Conservation (phyloP, 2,113 vertebrate genomes). For the Prionailurus viverrinus region DNA sequence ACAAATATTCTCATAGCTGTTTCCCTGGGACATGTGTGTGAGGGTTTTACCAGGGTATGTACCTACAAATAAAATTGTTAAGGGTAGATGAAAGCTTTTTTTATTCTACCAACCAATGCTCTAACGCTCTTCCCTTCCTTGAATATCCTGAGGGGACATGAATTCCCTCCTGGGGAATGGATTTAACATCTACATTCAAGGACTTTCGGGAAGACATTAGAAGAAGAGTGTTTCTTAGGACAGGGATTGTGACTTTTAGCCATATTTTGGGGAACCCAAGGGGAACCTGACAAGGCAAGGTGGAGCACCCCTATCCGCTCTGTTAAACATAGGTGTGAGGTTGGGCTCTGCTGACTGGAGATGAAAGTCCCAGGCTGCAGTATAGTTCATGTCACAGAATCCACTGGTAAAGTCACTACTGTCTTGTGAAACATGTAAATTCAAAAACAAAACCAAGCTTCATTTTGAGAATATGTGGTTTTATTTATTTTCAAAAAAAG, state of each 20-base stretch:
- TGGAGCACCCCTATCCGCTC: not conserved
- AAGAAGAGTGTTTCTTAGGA: not conserved
- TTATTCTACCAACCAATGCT: not conserved
- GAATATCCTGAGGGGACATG: not conserved
- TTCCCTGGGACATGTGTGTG: not conserved
- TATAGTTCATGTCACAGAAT: not conserved
- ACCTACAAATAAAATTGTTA: not conserved
- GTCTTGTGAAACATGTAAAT: not conserved
- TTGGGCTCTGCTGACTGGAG: not conserved
- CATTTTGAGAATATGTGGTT: not conserved
- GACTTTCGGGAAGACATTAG: not conserved
- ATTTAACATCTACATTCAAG: not conserved
- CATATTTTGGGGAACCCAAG: not conserved
- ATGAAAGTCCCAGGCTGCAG: not conserved
- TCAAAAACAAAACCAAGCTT: not conserved
- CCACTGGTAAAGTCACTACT: not conserved
- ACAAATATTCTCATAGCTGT: not conserved
- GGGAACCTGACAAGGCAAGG: not conserved
- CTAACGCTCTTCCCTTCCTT: too few species aligned
- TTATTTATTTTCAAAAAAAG: not conserved
- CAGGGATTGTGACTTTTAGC: not conserved
- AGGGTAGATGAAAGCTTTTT: not conserved
- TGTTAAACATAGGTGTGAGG: not conserved
- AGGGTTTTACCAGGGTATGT: not conserved
- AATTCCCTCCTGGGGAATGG: not conserved